phyloP scores from a whole-genome alignment of 2,888 invertebrate genomes.

The Ochlodes sylvanus region DNA sequence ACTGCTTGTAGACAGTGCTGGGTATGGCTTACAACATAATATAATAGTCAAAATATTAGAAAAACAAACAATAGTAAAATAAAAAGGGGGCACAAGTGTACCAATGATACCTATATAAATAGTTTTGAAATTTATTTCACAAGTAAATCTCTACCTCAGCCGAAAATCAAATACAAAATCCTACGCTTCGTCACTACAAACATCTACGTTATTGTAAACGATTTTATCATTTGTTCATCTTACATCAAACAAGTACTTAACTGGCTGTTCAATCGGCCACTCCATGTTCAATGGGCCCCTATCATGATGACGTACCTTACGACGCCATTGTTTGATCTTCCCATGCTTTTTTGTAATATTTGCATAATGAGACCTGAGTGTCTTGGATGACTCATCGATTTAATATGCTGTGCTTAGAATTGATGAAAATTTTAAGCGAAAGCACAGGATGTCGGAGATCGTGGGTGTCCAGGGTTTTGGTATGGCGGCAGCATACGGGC shows the following conservation, averaged over 20 bases:
- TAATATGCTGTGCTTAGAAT: slow-evolving; percentile 19
- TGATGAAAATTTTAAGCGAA: slow-evolving; percentile 12
- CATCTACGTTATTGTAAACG: no score
- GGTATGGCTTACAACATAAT: no score
- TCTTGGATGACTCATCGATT: slow-evolving; percentile 16
- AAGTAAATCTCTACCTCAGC: no score
- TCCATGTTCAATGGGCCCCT: slow-evolving; percentile 56
- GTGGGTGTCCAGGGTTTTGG: slow-evolving; percentile 1
- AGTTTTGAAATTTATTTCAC: no score
- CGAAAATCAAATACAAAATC: no score
- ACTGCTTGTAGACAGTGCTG: no score
- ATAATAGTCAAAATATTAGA: no score
- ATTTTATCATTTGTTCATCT: background rate
- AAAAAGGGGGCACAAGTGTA: no score
- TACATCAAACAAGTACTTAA: slow-evolving; percentile 1
- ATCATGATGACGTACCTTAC: slow-evolving; percentile 43
- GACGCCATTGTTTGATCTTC: slow-evolving; percentile 31
- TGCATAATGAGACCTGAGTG: slow-evolving; percentile 24
- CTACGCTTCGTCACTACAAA: no score
- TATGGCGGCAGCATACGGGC: background rate
- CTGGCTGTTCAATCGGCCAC: slow-evolving; percentile 36
- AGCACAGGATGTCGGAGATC: slow-evolving; percentile 2
- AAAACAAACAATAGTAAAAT: no score
- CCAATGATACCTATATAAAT: no score
- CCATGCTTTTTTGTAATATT: slow-evolving; percentile 31